Conservation (phyloP, 1,140 invertebrate genomes). For the Grapholita molesta region DNA sequence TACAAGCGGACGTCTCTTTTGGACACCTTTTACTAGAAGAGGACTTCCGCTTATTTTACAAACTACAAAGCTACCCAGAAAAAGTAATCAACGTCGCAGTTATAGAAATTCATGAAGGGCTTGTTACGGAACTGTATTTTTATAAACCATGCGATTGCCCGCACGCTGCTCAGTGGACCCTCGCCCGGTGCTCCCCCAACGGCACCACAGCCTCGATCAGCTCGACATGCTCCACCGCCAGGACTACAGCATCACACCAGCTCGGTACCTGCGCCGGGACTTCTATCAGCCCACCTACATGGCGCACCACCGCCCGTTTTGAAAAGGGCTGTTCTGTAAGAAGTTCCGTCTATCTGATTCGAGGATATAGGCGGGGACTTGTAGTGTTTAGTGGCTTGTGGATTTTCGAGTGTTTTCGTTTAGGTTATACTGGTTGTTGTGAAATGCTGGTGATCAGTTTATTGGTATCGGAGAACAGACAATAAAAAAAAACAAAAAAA, state of each 20-base stretch:
- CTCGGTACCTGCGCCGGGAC: constrained; percentile 54
- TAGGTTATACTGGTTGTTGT: no score
- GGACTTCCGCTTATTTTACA: no score
- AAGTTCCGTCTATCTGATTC: constrained; percentile 69
- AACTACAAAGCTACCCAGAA: no score
- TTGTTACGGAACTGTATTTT: no score
- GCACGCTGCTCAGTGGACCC: constrained; percentile 58
- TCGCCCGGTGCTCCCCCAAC: constrained; percentile 49
- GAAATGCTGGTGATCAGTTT: no score
- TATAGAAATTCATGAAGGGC: no score
- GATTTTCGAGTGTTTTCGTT: no score
- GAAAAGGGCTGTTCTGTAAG: constrained; percentile 74
- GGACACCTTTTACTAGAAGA: no score
- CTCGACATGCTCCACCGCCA: constrained; percentile 67
- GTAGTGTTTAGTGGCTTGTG: constrained; percentile 38
- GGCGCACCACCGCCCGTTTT: constrained; percentile 69
- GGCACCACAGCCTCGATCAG: constrained; percentile 70
- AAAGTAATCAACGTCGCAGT: no score
- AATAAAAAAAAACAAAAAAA: no score
- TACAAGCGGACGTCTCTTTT: no score
- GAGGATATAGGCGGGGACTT: constrained; percentile 61
- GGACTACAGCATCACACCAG: constrained; percentile 48
- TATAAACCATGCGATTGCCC: constrained; percentile 21
- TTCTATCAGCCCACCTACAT: constrained; percentile 56
- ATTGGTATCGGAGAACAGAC: no score